Percentiles rank a stretch among this genome's conserved stretches.
phyloP scores from a whole-genome alignment of 2,888 invertebrate genomes.

The Amorpha juglandis region DNA sequence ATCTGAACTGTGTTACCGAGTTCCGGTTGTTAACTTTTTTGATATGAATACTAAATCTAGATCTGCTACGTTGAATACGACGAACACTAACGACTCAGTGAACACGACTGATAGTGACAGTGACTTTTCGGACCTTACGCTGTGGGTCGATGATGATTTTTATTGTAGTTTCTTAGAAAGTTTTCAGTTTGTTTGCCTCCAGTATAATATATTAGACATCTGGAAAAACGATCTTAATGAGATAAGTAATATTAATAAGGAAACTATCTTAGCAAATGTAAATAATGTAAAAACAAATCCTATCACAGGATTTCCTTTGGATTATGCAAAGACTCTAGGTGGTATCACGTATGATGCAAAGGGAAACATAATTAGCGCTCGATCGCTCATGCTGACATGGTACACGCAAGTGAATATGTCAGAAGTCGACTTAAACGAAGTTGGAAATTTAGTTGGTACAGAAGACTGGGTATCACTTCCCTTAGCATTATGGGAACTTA shows the following conservation, averaged over 20 bases:
- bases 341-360: constrained; percentile 82
- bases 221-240: constrained; percentile 86
- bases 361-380: constrained; percentile 86
- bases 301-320: constrained; percentile 86
- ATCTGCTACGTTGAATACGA: constrained; percentile 30
- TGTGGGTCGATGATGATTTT: constrained; percentile 81
- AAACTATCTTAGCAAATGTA: constrained; percentile 85
- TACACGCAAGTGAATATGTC: constrained; percentile 88
- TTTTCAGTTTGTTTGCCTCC: constrained; percentile 85
- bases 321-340: constrained; percentile 86
- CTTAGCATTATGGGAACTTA: constrained; percentile 85
- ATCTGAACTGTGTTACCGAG: constrained; percentile 72
- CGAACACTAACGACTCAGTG: constrained; percentile 29
- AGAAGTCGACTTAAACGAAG: constrained; percentile 85
- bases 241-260: constrained; percentile 81
- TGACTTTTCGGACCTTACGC: constrained; percentile 82
- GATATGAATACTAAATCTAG: constrained; percentile 55
- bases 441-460: constrained; percentile 89
- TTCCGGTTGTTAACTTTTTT: constrained; percentile 74
- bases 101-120: constrained; percentile 44
- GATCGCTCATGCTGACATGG: constrained; percentile 86
- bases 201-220: constrained; percentile 87
- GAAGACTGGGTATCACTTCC: constrained; percentile 88
- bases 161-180: constrained; percentile 87
- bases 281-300: constrained; percentile 86